Conservation (phyloP, 2,113 vertebrate genomes). For the Grus americana region DNA sequence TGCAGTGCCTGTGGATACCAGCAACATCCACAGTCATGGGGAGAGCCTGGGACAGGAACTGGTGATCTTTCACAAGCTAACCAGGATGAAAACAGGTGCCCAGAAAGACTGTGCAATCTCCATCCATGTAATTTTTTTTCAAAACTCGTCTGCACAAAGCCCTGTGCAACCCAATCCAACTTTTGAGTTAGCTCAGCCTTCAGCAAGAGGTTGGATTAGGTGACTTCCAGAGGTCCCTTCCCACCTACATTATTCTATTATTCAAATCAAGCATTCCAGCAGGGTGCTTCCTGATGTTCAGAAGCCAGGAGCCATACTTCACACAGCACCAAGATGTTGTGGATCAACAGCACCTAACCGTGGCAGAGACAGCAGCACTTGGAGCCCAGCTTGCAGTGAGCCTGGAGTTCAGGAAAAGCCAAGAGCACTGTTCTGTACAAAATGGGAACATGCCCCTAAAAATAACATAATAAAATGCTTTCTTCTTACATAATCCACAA, state of each 20-base stretch:
- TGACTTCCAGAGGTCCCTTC: background rate
- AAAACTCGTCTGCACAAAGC: background rate
- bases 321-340: background rate
- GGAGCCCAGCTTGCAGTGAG: background rate
- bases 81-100: background rate
- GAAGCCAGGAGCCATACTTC: background rate
- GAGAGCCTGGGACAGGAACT: background rate
- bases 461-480: background rate
- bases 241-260: background rate
- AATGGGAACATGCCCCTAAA: background rate
- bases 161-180: fast-evolving
- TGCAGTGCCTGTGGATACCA: background rate
- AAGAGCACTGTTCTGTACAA: background rate
- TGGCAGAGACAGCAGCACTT: background rate
- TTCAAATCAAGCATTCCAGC: background rate
- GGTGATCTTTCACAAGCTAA: background rate
- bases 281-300: background rate
- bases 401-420: background rate
- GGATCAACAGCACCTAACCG: background rate
- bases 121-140: fast-evolving
- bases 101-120: background rate
- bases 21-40: background rate
- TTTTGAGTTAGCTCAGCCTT: background rate
- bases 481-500: background rate
- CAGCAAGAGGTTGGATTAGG: background rate